A percentile compares a stretch with the other conserved stretches of the same genome.
phyloP scores from a whole-genome alignment of 2,797 vertebrate species.

The Spatula clypeata region DNA sequence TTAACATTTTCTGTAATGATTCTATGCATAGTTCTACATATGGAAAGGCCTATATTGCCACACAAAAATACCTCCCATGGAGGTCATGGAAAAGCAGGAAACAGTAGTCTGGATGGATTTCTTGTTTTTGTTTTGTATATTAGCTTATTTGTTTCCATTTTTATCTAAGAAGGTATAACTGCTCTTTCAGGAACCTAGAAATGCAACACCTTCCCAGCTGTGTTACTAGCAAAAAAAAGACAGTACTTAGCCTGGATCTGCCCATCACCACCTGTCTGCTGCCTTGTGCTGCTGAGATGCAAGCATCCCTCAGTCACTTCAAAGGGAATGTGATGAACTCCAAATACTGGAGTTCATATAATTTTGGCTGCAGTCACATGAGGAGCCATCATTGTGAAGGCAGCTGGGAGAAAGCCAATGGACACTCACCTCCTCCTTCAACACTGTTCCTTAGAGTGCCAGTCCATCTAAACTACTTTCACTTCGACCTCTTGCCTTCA shows the following conservation, averaged over 20 bases:
- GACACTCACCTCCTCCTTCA: background rate
- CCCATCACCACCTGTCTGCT: fast-evolving
- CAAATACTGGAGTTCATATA: background rate
- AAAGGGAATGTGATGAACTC: background rate
- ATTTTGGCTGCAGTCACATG: background rate
- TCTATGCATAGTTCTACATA: background rate
- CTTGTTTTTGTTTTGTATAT: background rate
- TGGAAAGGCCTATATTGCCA: background rate
- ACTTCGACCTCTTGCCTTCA: background rate
- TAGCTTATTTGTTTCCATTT: background rate
- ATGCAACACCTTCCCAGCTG: background rate
- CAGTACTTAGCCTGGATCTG: background rate
- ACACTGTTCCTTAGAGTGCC: background rate
- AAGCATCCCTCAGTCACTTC: background rate
- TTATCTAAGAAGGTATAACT: background rate
- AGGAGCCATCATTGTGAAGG: background rate
- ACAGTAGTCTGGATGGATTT: background rate
- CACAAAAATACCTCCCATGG: background rate
- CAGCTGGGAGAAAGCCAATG: background rate
- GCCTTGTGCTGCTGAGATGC: background rate
- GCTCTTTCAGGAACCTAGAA: background rate
- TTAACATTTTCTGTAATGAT: background rate
- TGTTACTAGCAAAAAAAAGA: background rate
- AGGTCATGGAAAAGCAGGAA: background rate
- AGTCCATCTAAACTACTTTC: background rate